Evolutionary conservation across 1,140 invertebrate species (phyloP).

Genomic region (Drosophila sproati): DNA sequence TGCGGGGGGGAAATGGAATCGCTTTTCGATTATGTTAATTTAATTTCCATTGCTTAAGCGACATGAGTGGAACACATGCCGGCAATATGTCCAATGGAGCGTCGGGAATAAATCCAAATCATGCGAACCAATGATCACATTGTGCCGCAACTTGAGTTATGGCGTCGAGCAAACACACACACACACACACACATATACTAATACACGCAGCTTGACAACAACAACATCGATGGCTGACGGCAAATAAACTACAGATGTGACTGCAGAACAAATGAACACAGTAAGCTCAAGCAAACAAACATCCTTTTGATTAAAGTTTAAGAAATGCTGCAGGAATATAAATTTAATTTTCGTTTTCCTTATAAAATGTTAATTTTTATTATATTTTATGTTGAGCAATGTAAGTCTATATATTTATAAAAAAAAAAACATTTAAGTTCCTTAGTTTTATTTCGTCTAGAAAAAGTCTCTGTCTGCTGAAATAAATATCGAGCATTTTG

Average conservation of each 20-base stretch:
- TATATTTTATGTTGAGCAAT: too few species aligned
- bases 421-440: background rate
- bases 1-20: conserved; percentile 66
- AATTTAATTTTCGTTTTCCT: background rate
- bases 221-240: conserved; percentile 61
- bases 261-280: conserved; percentile 53
- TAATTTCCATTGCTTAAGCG: conserved; percentile 58
- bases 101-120: conserved; percentile 81
- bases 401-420: too few species aligned
- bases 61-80: conserved; percentile 77
- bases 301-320: conserved; percentile 28
- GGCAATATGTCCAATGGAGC: conserved; percentile 80
- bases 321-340: background rate
- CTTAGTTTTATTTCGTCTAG: conserved; percentile 2
- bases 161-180: conserved; percentile 51
- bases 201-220: conserved; percentile 15
- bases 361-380: background rate
- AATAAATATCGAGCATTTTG: conserved; percentile 64
- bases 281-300: conserved; percentile 11
- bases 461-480: conserved; percentile 47
- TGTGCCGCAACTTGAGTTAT: conserved; percentile 79
- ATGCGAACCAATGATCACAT: conserved; percentile 82
- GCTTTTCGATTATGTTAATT: conserved; percentile 82
- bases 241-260: conserved; percentile 74
- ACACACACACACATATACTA: conserved; percentile 13